phyloP scores from a whole-genome alignment of 2,888 invertebrate genomes.

The Cartodere bifasciata region DNA sequence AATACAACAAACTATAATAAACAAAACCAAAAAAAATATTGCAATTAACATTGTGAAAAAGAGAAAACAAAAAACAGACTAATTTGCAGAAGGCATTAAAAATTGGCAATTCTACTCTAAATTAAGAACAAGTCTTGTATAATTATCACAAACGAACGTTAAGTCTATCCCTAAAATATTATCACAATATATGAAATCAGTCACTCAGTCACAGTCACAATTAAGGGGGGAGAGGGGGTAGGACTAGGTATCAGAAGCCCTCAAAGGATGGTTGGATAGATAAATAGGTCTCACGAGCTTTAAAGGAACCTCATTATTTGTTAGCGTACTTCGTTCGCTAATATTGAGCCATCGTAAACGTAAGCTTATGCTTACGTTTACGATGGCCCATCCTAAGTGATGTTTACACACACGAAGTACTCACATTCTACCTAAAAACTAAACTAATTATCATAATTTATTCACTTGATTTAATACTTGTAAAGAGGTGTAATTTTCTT shows the following conservation, averaged over 20 bases:
- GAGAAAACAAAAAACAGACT: conserved; percentile 15
- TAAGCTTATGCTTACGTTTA: too few relatives aligned
- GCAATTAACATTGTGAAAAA: conserved; percentile 17
- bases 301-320: neutral
- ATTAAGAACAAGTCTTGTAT: conserved; percentile 24
- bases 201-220: conserved; percentile 19
- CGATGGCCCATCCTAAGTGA: too few relatives aligned
- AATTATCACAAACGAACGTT: conserved; percentile 29
- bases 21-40: conserved; percentile 17
- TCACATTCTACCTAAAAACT: too few relatives aligned
- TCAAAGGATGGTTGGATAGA: conserved; percentile 28
- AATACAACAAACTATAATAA: conserved; percentile 14
- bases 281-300: conserved; percentile 13
- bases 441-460: too few relatives aligned
- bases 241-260: conserved; percentile 34
- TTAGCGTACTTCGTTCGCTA: too few relatives aligned
- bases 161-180: conserved; percentile 30
- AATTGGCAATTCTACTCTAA: conserved; percentile 15
- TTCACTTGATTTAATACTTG: too few relatives aligned
- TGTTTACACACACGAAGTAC: too few relatives aligned
- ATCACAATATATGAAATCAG: conserved; percentile 28
- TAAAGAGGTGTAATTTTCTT: too few relatives aligned
- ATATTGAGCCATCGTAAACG: too few relatives aligned
- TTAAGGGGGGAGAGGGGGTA: conserved; percentile 15
- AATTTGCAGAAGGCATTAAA: conserved; percentile 12